Percentiles rank a stretch among this genome's conserved stretches.
phyloP scores from a whole-genome alignment of 2,888 invertebrate genomes.

The Ypsolopha sequella region DNA sequence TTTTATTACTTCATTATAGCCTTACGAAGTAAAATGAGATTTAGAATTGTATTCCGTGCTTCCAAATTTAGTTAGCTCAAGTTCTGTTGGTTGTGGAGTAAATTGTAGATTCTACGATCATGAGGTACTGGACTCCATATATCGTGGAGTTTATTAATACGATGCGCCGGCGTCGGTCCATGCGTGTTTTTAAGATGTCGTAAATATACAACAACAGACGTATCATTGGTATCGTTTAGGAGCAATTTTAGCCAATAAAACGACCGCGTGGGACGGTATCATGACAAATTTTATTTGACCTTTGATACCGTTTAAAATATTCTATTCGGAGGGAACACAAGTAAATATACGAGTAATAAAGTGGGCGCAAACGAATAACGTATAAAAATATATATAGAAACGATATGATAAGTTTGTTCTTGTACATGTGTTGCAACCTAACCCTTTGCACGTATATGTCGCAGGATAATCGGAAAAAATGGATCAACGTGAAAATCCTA shows the following conservation, averaged over 20 bases:
- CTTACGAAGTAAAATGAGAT: too few species aligned
- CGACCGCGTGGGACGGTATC: slow-evolving; percentile 49
- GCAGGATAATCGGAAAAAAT: too few species aligned
- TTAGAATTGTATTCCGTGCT: too few species aligned
- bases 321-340: too few species aligned
- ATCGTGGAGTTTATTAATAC: slow-evolving; percentile 46
- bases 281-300: slow-evolving; percentile 37
- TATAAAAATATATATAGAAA: too few species aligned
- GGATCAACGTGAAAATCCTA: too few species aligned
- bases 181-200: slow-evolving; percentile 27
- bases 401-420: too few species aligned
- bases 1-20: too few species aligned
- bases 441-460: too few species aligned
- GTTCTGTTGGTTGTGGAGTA: background rate
- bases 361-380: too few species aligned
- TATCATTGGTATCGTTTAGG: slow-evolving; percentile 67
- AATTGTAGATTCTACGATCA: background rate
- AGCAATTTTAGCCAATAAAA: slow-evolving; percentile 66
- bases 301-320: slow-evolving; percentile 7
- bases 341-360: too few species aligned
- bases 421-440: too few species aligned
- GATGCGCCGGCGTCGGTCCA: slow-evolving; percentile 25
- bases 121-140: slow-evolving; percentile 28
- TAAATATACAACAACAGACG: slow-evolving; percentile 62
- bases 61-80: slow-evolving; percentile 7